Evolutionary conservation across 2,797 vertebrate genomes (phyloP).

Genomic region (Mormyrops attenuatus): DNA sequence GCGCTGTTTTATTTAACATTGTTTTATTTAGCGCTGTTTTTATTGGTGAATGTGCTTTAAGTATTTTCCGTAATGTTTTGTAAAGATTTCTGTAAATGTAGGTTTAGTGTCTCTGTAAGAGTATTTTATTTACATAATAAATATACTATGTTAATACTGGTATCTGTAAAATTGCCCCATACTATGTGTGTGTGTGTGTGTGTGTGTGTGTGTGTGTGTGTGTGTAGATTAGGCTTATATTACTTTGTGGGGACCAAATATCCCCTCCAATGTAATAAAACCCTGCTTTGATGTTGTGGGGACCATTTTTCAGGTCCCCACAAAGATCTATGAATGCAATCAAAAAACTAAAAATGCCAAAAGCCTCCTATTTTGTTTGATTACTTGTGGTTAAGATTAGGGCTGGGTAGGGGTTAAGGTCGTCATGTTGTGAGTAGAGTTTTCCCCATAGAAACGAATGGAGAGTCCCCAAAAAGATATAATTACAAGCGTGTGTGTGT

Average conservation of each 20-base stretch:
- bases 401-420: background rate
- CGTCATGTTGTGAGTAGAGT: background rate
- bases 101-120: constrained; percentile 6
- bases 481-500: background rate
- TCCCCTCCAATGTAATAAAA: background rate
- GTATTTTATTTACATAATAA: background rate
- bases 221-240: background rate
- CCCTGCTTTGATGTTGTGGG: background rate
- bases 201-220: background rate
- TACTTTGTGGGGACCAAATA: background rate
- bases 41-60: background rate
- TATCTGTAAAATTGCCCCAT: background rate
- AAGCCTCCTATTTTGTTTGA: background rate
- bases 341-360: too few species aligned
- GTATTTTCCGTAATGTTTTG: background rate
- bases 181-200: background rate
- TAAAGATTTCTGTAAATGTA: background rate
- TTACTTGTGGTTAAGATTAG: background rate
- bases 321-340: background rate
- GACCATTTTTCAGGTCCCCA: background rate
- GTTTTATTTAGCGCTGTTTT: background rate
- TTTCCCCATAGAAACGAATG: background rate
- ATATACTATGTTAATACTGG: background rate
- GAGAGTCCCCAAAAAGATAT: background rate
- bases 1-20: constrained; percentile 18